Base-by-base conservation (phyloP, 2,888 invertebrate genomes). In the Hipparchia sbordonii region DNA sequence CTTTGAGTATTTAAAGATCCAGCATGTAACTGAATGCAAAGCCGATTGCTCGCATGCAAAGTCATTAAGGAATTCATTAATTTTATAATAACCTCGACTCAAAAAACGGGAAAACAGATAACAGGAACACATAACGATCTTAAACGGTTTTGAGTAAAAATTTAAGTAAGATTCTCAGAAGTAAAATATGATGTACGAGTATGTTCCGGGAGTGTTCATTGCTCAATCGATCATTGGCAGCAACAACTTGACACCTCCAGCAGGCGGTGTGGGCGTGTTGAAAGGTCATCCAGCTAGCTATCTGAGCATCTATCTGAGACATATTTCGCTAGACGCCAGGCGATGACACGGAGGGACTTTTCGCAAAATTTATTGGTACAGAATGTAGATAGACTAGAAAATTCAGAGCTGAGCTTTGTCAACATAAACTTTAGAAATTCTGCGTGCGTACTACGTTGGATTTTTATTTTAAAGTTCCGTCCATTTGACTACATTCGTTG, bases 341-440 rank as follows among this genome's bases (percentile, higher is more conserved):
- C 67, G 67, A 57, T 56, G 67, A 67, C 67, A 57, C 12, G 23
- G 45, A 10, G 67, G 46, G 46, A 56, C 45, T 13, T 67, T 56
- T 45, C 39, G 46, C 13, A 67, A 67, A 57, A 67, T 67, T 56
- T 57, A 57, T 67, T 56, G 45, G 13, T 67, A 45, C n/a, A 12
- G 56, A 45, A 33, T 1, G 59, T 0, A 12, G 39, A 39, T 67
- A n/a, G n/a, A 67, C 67, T 56, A n/a, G 33, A 54, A 39, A 1
- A 45, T 39, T 13, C 48, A 54, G 45, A 39, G 45, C 45, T 23
- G 66, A 54, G 54, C 9, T 79, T 76, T 78, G 78, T 77, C 76
- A 78, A 79, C 77, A 74, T 54, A 66, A 78, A 71, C 71, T 56
- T 13, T 6, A 13, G 56, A 56, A 5, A 54, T 54, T 5, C 12